Evolutionary conservation across 2,113 vertebrate species (phyloP).

Genomic region (Aphyosemion australe): DNA sequence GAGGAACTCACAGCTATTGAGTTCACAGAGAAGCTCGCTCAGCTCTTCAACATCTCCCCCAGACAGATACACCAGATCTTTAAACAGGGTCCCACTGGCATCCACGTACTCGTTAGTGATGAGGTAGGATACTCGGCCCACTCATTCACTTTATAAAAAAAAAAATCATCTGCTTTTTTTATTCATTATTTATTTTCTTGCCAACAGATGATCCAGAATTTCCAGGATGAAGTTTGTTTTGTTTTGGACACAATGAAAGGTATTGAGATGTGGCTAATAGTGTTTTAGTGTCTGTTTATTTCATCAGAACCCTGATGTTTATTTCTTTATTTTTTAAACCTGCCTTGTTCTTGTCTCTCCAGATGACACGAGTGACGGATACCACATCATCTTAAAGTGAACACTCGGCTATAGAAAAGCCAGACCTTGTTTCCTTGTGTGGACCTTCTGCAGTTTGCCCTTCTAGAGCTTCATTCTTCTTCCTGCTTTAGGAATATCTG

Average conservation of each 20-base stretch:
- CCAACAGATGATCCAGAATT: constrained; percentile 95
- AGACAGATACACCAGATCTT: constrained; percentile 95
- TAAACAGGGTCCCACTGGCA: constrained; percentile 94
- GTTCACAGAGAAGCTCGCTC: constrained; percentile 92
- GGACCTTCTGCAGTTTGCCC: constrained; percentile 26
- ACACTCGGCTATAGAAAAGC: constrained; percentile 8
- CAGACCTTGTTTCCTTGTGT: constrained; percentile 13
- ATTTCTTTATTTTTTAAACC: constrained; percentile 22
- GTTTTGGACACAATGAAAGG: constrained; percentile 98
- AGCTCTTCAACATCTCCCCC: constrained; percentile 94
- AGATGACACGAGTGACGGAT: constrained; percentile 92
- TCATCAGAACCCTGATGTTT: constrained; percentile 3
- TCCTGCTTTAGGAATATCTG: constrained; percentile 27
- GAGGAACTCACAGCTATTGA: constrained; percentile 90
- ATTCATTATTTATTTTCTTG: not conserved
- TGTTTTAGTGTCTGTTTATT: constrained; percentile 10
- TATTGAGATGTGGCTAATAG: constrained; percentile 37
- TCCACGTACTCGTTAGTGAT: constrained; percentile 95
- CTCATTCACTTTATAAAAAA: too few species aligned
- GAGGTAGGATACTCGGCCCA: constrained; percentile 77
- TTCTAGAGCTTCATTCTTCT: constrained; percentile 31
- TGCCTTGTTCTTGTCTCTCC: constrained; percentile 35
- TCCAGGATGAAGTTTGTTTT: constrained; percentile 96
- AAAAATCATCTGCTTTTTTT: too few species aligned
- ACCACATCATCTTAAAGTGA: constrained; percentile 95